Evolutionary conservation across 2,888 invertebrate species (phyloP).

Genomic region (Ophonus ardosiacus): DNA sequence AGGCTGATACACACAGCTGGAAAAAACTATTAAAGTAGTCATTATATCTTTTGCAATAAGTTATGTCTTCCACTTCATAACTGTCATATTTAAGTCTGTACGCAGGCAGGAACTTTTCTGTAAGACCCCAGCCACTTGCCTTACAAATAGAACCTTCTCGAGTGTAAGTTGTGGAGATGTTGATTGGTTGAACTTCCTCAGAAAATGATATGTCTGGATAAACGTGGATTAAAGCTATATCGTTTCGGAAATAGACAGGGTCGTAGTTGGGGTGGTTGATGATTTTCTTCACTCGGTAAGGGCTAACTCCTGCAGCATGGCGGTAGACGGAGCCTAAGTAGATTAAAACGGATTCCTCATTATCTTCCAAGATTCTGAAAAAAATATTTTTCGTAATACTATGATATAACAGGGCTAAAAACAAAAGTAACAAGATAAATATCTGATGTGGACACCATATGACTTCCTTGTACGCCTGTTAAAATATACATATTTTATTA

Average conservation of each 20-base stretch:
- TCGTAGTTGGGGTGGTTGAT: background rate
- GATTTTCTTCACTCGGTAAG: background rate
- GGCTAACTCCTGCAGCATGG: background rate
- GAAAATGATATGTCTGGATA: background rate
- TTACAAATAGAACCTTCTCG: background rate
- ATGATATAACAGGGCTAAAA: no score
- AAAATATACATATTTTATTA: no score
- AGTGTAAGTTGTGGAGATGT: background rate
- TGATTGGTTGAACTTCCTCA: background rate
- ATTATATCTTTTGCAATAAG: background rate
- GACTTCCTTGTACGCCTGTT: no score
- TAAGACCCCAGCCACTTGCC: background rate
- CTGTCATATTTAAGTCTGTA: background rate
- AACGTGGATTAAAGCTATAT: background rate
- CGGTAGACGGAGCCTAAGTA: background rate
- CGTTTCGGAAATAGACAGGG: background rate
- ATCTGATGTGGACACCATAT: no score
- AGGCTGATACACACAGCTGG: background rate
- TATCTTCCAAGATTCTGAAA: background rate
- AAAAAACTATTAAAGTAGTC: background rate
- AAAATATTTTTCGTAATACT: no score
- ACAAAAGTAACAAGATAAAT: no score
- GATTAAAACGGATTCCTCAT: background rate
- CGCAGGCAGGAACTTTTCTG: background rate
- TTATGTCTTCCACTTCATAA: background rate